Conservation (phyloP, 2,113 vertebrate genomes). For the Hippocampus abdominalis region DNA sequence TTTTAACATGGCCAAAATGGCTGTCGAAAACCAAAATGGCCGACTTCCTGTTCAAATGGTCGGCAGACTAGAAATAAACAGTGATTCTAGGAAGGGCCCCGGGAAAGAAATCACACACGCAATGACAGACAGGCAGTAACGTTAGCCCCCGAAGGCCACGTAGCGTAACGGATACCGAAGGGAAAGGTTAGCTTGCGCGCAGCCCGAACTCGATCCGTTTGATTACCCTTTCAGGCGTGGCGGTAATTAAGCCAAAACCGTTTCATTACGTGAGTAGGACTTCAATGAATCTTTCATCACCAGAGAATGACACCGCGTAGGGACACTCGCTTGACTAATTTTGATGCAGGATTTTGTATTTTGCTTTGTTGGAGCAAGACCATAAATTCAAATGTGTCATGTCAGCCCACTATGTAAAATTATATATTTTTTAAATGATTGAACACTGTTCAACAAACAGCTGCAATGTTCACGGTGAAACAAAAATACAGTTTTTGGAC, state of each 20-base stretch:
- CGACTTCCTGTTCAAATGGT: background rate
- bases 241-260: slow-evolving; percentile 66
- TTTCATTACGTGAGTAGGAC: slow-evolving; percentile 68
- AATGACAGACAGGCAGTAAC: slow-evolving; percentile 33
- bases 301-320: background rate
- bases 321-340: slow-evolving; percentile 15
- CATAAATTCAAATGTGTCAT: background rate
- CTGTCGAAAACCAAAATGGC: too few relatives aligned
- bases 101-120: slow-evolving; percentile 30
- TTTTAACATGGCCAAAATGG: too few relatives aligned
- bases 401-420: too few relatives aligned
- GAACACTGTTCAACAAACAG: too few relatives aligned
- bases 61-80: background rate
- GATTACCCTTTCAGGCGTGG: slow-evolving; percentile 54
- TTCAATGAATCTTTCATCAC: slow-evolving; percentile 46
- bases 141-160: slow-evolving; percentile 25
- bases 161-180: slow-evolving; percentile 58
- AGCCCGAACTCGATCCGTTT: slow-evolving; percentile 46
- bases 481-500: too few relatives aligned
- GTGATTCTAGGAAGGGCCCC: background rate
- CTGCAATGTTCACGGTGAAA: too few relatives aligned
- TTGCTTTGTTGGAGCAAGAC: background rate
- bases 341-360: slow-evolving; percentile 3
- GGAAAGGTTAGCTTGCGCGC: slow-evolving; percentile 40
- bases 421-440: too few relatives aligned